These are phyloP conservation scores for Rhinopomastus cyanomelas DNA, from an alignment of 2,113 vertebrate genomes.

Conservation along the genomic window DNA sequence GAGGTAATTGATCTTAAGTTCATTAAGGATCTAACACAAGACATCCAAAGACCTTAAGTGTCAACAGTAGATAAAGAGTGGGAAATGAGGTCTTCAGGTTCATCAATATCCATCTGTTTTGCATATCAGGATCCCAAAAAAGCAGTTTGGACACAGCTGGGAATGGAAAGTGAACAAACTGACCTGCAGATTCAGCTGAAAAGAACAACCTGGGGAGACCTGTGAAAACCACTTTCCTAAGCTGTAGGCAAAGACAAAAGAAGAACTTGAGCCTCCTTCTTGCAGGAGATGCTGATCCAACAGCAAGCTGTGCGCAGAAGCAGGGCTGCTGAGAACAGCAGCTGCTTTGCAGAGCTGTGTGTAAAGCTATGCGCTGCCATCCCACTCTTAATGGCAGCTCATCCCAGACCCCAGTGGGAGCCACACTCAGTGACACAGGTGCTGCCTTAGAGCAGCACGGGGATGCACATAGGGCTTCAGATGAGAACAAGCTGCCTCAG, in stretches of 20 bases:
- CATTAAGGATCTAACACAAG: background rate
- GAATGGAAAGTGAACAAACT: background rate
- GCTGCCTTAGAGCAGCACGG: background rate
- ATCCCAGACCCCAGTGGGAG: background rate
- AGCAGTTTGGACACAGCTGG: background rate
- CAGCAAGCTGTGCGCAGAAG: background rate
- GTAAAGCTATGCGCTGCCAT: background rate
- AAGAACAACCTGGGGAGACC: background rate
- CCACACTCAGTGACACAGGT: background rate
- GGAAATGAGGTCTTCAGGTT: background rate
- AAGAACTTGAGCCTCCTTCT: background rate
- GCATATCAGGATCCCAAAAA: background rate
- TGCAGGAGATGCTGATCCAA: background rate
- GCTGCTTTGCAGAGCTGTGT: background rate
- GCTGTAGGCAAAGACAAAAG: background rate
- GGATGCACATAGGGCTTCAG: background rate
- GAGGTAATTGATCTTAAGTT: background rate
- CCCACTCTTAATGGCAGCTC: background rate
- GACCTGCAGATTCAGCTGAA: background rate
- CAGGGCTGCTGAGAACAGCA: background rate
- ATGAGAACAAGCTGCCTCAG: slow-evolving; percentile 1
- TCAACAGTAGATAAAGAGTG: background rate
- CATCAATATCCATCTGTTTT: background rate
- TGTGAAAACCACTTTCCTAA: background rate
- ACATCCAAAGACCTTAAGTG: background rate